A percentile compares a stretch with the other conserved stretches of the same genome.
These are phyloP conservation scores for Melieria crassipennis DNA, from an alignment of 2,888 invertebrate species.

Conservation along the genomic window DNA sequence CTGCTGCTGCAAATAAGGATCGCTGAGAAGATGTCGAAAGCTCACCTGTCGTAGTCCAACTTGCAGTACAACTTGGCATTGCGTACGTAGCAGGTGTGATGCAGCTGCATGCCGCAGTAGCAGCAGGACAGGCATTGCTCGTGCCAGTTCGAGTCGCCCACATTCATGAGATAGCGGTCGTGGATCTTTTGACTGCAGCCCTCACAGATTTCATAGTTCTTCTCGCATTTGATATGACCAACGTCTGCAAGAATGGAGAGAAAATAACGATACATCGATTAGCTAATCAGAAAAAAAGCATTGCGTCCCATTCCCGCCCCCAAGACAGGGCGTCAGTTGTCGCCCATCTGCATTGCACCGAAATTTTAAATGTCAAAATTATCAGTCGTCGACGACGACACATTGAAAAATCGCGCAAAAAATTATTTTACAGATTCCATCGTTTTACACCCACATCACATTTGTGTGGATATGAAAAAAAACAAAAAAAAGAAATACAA, in stretches of 20 bases:
- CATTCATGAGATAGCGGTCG: slow-evolving; percentile 94
- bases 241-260: slow-evolving; percentile 55
- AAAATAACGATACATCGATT: too few species aligned
- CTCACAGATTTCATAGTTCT: slow-evolving; percentile 89
- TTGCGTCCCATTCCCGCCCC: too few species aligned
- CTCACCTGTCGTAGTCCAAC: slow-evolving; percentile 94
- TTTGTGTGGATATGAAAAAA: too few species aligned
- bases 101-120: slow-evolving; percentile 89
- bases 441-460: too few species aligned
- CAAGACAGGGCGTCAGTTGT: too few species aligned
- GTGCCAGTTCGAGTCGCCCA: slow-evolving; percentile 95
- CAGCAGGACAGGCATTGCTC: slow-evolving; percentile 95
- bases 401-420: slow-evolving; percentile 46
- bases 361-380: slow-evolving; percentile 38
- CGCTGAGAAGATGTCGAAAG: not conserved
- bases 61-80: slow-evolving; percentile 97
- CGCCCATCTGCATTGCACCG: too few species aligned
- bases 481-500: too few species aligned
- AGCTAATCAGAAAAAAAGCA: too few species aligned
- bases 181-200: slow-evolving; percentile 95
- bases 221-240: slow-evolving; percentile 78
- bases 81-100: slow-evolving; percentile 93
- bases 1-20: not conserved
- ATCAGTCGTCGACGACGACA: slow-evolving; percentile 1
- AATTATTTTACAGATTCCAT: not conserved